phyloP scores from a whole-genome alignment of 2,797 vertebrate genomes.

The Cynopterus sphinx region DNA sequence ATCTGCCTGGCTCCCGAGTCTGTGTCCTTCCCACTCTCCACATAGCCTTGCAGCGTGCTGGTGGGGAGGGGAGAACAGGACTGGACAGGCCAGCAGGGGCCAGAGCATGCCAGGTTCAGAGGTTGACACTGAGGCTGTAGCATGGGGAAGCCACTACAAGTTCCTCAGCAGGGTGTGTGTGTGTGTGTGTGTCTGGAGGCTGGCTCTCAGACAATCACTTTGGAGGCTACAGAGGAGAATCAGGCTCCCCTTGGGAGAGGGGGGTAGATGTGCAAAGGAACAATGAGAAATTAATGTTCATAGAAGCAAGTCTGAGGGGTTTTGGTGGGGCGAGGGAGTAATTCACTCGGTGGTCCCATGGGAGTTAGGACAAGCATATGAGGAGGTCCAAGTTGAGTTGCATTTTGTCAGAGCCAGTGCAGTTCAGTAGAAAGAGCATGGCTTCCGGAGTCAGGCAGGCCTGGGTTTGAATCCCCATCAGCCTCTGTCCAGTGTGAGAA shows the following conservation, averaged over 20 bases:
- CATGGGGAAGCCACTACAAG: neutral
- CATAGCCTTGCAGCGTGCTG: neutral
- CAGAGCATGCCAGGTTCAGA: neutral
- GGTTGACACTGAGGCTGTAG: neutral
- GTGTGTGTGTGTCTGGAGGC: neutral
- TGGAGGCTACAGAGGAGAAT: neutral
- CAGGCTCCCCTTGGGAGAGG: fast-evolving
- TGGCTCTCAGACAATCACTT: neutral
- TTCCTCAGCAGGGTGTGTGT: neutral
- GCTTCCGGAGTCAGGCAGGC: neutral
- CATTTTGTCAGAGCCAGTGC: neutral
- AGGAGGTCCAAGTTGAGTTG: neutral
- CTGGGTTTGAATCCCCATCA: neutral
- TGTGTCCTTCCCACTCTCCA: neutral
- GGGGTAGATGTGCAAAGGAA: neutral
- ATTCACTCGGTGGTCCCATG: neutral
- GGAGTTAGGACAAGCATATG: neutral
- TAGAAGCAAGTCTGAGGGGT: neutral
- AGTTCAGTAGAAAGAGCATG: neutral
- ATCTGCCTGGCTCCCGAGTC: neutral
- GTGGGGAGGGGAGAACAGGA: neutral
- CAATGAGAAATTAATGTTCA: neutral
- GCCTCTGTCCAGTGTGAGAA: neutral
- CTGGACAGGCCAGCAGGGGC: neutral
- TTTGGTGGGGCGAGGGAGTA: neutral